phyloP scores from a whole-genome alignment of 2,113 vertebrate genomes.

The Halcyon senegalensis region DNA sequence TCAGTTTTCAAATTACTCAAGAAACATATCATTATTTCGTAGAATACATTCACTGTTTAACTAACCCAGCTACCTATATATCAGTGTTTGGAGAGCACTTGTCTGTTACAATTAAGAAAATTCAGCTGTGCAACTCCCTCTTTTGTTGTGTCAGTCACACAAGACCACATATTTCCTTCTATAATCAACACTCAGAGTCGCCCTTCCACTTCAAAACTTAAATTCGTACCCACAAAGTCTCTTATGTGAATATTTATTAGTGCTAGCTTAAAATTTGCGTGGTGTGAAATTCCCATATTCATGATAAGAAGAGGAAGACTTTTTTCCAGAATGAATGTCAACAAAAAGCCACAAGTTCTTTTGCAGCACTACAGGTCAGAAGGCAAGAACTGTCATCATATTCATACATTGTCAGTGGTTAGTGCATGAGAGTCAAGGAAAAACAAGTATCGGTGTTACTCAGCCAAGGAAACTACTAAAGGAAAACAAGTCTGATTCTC shows the following conservation, averaged over 20 bases:
- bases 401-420: fast-evolving
- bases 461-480: background rate
- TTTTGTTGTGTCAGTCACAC: background rate
- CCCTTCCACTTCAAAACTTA: background rate
- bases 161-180: background rate
- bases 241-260: background rate
- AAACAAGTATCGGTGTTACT: background rate
- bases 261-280: background rate
- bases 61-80: background rate
- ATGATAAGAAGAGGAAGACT: background rate
- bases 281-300: background rate
- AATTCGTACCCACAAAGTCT: background rate
- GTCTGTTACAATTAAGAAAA: background rate
- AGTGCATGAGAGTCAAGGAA: background rate
- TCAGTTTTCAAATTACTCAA: background rate
- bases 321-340: background rate
- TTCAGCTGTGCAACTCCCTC: background rate
- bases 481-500: background rate
- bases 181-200: background rate
- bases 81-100: background rate
- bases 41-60: background rate
- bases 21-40: background rate
- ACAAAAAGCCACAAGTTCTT: background rate
- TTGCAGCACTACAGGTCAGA: background rate
- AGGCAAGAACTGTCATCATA: background rate